Conservation (phyloP, 2,888 invertebrate species). For the Linnaemya tessellans region DNA sequence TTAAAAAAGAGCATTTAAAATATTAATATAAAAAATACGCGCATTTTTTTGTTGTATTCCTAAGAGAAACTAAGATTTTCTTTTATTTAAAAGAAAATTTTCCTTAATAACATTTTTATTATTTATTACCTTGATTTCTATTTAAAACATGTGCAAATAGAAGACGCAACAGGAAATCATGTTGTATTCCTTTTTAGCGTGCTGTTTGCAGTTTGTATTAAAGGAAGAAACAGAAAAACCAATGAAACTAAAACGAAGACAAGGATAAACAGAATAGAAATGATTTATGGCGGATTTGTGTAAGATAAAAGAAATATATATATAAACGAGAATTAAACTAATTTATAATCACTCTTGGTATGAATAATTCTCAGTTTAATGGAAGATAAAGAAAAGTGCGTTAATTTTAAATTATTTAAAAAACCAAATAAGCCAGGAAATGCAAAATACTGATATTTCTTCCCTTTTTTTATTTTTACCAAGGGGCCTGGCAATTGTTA, state of each 20-base stretch:
- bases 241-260: background rate
- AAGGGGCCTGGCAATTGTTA: too few relatives aligned
- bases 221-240: background rate
- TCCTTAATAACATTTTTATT: too few relatives aligned
- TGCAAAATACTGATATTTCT: too few relatives aligned
- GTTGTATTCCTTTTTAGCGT: constrained; percentile 1
- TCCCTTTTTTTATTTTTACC: too few relatives aligned
- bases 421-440: too few relatives aligned
- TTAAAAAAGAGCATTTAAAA: background rate
- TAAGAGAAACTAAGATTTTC: too few relatives aligned
- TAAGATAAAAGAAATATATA: background rate
- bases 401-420: background rate
- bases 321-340: background rate
- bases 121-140: constrained; percentile 27
- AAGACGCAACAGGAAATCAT: constrained; percentile 41
- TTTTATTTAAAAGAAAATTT: too few relatives aligned
- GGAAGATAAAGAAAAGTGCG: background rate
- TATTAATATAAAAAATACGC: background rate
- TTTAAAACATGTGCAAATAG: constrained; percentile 39
- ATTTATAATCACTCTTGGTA: background rate
- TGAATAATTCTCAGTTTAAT: background rate
- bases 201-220: constrained; percentile 9
- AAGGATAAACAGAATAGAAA: constrained; percentile 2
- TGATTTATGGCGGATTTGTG: constrained; percentile 23
- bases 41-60: too few relatives aligned